A percentile compares a stretch with the other conserved stretches of the same genome.
Conservation (phyloP, 2,113 vertebrate species). For the Catharus fuscescens region DNA sequence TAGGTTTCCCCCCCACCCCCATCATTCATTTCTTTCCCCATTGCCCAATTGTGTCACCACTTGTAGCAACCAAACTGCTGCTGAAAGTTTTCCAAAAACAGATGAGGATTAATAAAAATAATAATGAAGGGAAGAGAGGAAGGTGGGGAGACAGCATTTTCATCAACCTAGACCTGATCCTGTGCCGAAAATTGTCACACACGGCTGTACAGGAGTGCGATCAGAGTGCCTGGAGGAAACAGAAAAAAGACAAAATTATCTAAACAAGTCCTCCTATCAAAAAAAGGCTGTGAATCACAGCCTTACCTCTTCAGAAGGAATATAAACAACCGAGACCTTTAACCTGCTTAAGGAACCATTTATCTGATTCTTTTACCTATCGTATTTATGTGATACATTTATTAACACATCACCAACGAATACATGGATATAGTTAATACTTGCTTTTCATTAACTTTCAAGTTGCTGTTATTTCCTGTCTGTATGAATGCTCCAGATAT, state of each 20-base stretch:
- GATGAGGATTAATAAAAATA: conserved; percentile 14
- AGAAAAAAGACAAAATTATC: conserved; percentile 13
- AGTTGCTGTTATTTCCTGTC: background rate
- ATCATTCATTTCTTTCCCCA: background rate
- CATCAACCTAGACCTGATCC: conserved; percentile 4
- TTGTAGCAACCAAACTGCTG: background rate
- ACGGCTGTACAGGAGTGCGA: fast-evolving
- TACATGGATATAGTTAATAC: conserved; percentile 15
- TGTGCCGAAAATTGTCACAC: background rate
- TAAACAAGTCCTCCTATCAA: background rate
- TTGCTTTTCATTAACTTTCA: conserved; percentile 29
- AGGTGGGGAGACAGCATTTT: background rate
- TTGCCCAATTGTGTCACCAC: background rate
- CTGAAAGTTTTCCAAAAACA: conserved; percentile 9
- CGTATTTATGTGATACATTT: conserved; percentile 13
- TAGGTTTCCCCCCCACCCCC: background rate
- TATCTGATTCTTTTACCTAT: conserved; percentile 6
- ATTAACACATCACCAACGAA: conserved; percentile 25
- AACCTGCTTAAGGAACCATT: background rate
- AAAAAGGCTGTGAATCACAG: conserved; percentile 1
- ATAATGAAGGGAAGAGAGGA: background rate
- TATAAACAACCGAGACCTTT: background rate
- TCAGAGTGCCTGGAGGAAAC: background rate
- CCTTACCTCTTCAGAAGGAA: background rate
- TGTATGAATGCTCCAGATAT: background rate